Evolutionary conservation across 2,888 invertebrate species (phyloP), one percentile per base, ranked within the genome.

Genomic region (Thereva unica): DNA sequence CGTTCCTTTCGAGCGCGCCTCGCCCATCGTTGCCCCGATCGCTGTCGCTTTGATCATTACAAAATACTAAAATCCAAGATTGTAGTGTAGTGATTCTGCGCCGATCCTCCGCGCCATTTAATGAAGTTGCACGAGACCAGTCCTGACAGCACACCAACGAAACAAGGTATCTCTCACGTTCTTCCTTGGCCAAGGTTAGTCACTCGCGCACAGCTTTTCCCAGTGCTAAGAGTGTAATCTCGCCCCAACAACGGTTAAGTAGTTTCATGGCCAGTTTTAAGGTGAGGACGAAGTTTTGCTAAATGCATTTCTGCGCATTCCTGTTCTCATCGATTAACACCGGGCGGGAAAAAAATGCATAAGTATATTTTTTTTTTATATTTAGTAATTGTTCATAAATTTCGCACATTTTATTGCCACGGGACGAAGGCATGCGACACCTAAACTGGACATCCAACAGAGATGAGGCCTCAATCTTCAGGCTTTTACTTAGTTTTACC

Each of bases 381-480:
- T 59, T 47, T 9, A 10, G 35, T 61, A 61, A 61, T 61, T 50
- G 50, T 50, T 42, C 49, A 61, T 61, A 61, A 61, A 61, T 61
- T 61, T 50, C 50, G 49, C 50, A 61, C 61, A 42, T 61, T 61
- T 61, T 50, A 61, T 61, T 40, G 37, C 40, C 41, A 5, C 9
- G 10, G 50, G 41, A 45, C 49, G 23, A 10, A 61, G 41, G 40
- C 61, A 50, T 61, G 61, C 50, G 50, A 61, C 61, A 59, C 57
- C 47, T 38, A 59, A 37, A 47, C 47, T 47, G 35, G 47, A 47
- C 37, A 34, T 38, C 53, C 53, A 38, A 37, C 23, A 23, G 23
- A 23, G 23, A 23, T 23, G 23, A 23, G 23, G 53, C 53, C 53
- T 12, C 53, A 35, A 38, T 38, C 34, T 53, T 38, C 5, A 53